Evolutionary conservation across 2,888 invertebrate species (phyloP).

Genomic region (Hirudinaria manillensis): DNA sequence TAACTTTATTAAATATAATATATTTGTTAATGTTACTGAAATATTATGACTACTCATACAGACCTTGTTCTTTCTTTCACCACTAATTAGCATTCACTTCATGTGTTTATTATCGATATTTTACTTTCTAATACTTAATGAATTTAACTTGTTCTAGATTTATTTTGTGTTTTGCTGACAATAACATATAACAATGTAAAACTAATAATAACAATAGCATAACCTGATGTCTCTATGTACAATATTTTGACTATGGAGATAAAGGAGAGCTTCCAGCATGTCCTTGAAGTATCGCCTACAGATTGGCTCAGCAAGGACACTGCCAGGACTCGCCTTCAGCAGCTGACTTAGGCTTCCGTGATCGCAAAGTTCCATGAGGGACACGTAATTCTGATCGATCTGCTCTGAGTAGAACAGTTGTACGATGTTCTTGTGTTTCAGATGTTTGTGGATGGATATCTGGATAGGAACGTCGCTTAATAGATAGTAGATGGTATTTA

Average conservation of each 20-base stretch:
- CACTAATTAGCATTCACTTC: no score
- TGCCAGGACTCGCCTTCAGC: constrained; percentile 39
- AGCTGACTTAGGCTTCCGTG: constrained; percentile 40
- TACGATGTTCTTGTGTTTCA: constrained; percentile 46
- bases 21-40: no score
- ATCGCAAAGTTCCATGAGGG: constrained; percentile 28
- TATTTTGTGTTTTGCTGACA: no score
- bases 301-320: constrained; percentile 46
- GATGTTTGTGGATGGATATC: constrained; percentile 43
- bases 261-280: constrained; percentile 44
- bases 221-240: constrained; percentile 47
- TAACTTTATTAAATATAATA: no score
- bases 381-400: constrained; percentile 19
- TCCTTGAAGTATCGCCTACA: constrained; percentile 45
- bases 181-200: not conserved
- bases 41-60: no score
- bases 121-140: no score
- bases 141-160: no score
- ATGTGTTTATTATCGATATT: no score
- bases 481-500: not conserved
- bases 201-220: not conserved
- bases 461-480: constrained; percentile 34
- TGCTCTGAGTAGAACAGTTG: constrained; percentile 37
- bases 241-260: constrained; percentile 43
- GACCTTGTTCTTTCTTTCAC: no score